These are phyloP conservation scores for Nesometra sesokonis DNA, from an alignment of 35 echinoderm and acorn worm genomes.

Conservation along the genomic window DNA sequence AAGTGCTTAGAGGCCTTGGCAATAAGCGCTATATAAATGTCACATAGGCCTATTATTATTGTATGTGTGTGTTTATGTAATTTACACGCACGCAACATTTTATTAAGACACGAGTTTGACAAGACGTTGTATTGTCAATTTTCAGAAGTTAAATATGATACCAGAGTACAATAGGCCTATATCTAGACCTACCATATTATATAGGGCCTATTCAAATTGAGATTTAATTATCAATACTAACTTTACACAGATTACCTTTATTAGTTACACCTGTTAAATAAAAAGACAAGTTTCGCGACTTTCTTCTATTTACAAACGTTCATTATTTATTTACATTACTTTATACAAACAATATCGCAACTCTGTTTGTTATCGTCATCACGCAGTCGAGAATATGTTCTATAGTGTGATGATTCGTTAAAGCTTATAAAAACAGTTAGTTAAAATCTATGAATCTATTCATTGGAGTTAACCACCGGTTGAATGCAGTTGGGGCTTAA, in stretches of 20 bases:
- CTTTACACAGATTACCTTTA: not conserved
- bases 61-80: too few species aligned
- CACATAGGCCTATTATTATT: too few species aligned
- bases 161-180: too few species aligned
- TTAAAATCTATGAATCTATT: not conserved
- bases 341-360: not conserved
- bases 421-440: not conserved
- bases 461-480: not conserved
- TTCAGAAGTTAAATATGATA: too few species aligned
- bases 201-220: too few species aligned
- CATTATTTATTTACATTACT: not conserved
- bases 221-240: not conserved
- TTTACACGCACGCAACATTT: too few species aligned
- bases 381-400: not conserved
- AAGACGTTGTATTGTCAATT: too few species aligned
- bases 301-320: not conserved
- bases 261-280: not conserved
- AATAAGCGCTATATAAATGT: too few species aligned
- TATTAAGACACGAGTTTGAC: too few species aligned
- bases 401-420: not conserved
- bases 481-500: not conserved
- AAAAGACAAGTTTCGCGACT: not conserved
- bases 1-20: too few species aligned
- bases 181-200: too few species aligned
- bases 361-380: not conserved